Percentiles rank a stretch among this genome's conserved stretches.
phyloP scores from a whole-genome alignment of 2,888 invertebrate genomes.

The Amorpha juglandis region DNA sequence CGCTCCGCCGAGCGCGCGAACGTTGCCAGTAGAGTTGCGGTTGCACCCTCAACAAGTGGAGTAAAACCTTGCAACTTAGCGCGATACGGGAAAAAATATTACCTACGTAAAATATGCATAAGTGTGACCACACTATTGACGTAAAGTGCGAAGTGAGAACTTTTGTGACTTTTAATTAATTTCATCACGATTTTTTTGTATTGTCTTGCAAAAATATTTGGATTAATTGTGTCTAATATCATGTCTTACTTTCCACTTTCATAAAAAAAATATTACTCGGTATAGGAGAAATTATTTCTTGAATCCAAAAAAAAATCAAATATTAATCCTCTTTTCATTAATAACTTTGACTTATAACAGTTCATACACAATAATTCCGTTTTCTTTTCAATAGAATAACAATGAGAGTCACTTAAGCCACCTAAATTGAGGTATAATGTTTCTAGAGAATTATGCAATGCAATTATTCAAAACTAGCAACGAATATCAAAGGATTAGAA shows the following conservation, averaged over 20 bases:
- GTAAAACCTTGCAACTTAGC: constrained; percentile 28
- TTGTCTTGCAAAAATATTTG: not conserved
- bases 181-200: not conserved
- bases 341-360: not conserved
- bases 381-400: not conserved
- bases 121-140: constrained; percentile 10
- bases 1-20: constrained; percentile 80
- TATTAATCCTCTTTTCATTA: not conserved
- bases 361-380: not conserved
- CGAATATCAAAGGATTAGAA: not conserved
- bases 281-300: too few species aligned
- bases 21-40: constrained; percentile 57
- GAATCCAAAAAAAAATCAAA: not conserved
- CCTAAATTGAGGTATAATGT: not conserved
- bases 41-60: constrained; percentile 72
- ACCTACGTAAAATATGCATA: constrained; percentile 13
- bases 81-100: constrained; percentile 24
- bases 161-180: constrained; percentile 18
- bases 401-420: not conserved
- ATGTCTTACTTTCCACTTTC: not conserved
- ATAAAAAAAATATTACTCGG: not conserved
- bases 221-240: not conserved
- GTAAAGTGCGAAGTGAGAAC: constrained; percentile 26
- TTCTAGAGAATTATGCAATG: not conserved
- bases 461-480: not conserved